phyloP scores from a whole-genome alignment of 2,797 vertebrate genomes.

The Rhynchotus rufescens region DNA sequence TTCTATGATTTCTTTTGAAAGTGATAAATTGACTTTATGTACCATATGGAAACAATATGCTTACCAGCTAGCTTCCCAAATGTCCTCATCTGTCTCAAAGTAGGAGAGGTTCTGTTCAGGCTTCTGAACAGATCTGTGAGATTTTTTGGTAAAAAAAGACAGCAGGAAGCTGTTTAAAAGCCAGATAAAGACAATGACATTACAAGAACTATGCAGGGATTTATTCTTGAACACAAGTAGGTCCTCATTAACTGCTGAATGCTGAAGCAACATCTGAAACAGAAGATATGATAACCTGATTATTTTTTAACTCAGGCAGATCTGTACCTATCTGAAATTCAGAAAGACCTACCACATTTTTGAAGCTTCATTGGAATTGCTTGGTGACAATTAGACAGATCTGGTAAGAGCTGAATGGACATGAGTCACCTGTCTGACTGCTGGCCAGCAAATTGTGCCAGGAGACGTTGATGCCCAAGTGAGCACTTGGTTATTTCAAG shows the following conservation, averaged over 20 bases:
- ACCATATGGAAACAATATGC: background rate
- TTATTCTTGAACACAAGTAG: conserved; percentile 4
- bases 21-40: background rate
- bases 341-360: background rate
- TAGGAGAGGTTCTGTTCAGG: background rate
- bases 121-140: background rate
- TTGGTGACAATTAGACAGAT: background rate
- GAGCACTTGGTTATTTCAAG: background rate
- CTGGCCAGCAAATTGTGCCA: background rate
- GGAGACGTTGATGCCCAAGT: background rate
- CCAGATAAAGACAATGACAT: background rate
- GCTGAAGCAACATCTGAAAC: background rate
- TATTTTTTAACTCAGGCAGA: background rate
- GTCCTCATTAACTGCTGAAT: background rate
- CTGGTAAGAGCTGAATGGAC: background rate
- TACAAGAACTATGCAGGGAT: background rate
- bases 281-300: background rate
- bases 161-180: background rate
- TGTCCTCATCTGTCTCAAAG: background rate
- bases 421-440: background rate
- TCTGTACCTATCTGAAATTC: background rate
- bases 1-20: background rate
- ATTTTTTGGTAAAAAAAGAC: background rate
- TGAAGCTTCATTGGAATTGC: background rate
- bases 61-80: background rate